phyloP scores from a whole-genome alignment of 2,888 invertebrate species.

The Pachymerium ferrugineum region DNA sequence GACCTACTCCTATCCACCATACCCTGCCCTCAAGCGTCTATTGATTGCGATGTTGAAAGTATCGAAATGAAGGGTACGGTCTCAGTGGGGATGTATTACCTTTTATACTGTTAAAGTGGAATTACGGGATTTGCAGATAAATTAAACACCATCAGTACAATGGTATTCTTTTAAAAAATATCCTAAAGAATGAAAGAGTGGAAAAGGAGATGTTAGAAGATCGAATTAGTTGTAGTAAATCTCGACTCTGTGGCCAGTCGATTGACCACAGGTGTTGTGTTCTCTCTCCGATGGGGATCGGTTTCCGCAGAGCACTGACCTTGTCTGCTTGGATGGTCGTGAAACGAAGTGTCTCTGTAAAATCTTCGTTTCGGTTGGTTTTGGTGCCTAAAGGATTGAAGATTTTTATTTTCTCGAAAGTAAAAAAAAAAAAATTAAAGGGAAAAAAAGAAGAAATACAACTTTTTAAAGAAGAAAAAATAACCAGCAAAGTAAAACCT shows the following conservation, averaged over 20 bases:
- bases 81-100: too few species aligned
- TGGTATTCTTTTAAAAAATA: too few species aligned
- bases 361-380: too few species aligned
- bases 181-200: too few species aligned
- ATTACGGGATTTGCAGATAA: too few species aligned
- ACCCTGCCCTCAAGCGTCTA: background rate
- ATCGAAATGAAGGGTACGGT: background rate
- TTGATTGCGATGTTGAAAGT: background rate
- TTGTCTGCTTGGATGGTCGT: background rate
- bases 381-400: background rate
- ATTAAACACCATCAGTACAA: too few species aligned
- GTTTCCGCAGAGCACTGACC: background rate
- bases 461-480: background rate
- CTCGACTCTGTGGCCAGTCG: conserved; percentile 20
- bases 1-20: background rate
- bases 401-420: background rate
- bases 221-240: conserved; percentile 22
- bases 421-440: background rate
- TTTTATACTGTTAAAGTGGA: background rate
- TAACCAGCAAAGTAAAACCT: conserved; percentile 12
- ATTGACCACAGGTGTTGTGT: conserved; percentile 25
- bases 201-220: background rate
- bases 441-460: background rate
- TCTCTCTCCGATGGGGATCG: conserved; percentile 15
- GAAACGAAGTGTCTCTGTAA: background rate